phyloP scores from a whole-genome alignment of 2,113 vertebrate genomes.

The Cyprinodon variegatus region DNA sequence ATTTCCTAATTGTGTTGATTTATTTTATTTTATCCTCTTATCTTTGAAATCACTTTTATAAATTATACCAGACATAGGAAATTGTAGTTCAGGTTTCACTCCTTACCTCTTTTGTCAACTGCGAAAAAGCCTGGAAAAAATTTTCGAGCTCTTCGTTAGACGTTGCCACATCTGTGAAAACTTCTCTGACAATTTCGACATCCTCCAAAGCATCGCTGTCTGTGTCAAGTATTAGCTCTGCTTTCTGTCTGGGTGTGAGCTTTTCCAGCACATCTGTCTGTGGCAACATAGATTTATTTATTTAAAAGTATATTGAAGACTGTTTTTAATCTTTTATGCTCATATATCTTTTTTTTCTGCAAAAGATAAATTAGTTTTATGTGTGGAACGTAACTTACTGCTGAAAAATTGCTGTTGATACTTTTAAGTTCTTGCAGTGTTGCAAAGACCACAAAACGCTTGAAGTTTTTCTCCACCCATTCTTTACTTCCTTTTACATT shows the following conservation, averaged over 20 bases:
- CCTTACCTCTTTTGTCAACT: constrained; percentile 24
- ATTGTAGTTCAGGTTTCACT: background rate
- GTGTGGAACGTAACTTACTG: constrained; percentile 21
- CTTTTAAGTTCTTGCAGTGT: constrained; percentile 22
- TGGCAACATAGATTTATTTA: background rate
- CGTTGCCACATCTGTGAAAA: constrained; percentile 27
- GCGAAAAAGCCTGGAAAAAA: constrained; percentile 33
- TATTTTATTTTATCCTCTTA: too few relatives aligned
- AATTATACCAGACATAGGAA: too few relatives aligned
- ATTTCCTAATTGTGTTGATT: too few relatives aligned
- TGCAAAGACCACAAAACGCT: constrained; percentile 25
- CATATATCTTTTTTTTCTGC: background rate
- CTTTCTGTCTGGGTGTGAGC: constrained; percentile 47
- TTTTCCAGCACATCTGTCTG: background rate
- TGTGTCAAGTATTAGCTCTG: constrained; percentile 44
- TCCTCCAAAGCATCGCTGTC: constrained; percentile 23
- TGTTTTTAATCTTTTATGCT: background rate
- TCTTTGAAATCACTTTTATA: background rate
- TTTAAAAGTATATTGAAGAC: background rate
- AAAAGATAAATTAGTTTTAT: background rate
- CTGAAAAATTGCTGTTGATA: constrained; percentile 36
- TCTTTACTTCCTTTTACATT: constrained; percentile 21
- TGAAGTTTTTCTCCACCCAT: constrained; percentile 41
- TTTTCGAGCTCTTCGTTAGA: constrained; percentile 10
- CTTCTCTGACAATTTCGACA: constrained; percentile 14